These are phyloP conservation scores for Aleiodes alternator DNA, from an alignment of 2,888 invertebrate species.

Conservation along the genomic window DNA sequence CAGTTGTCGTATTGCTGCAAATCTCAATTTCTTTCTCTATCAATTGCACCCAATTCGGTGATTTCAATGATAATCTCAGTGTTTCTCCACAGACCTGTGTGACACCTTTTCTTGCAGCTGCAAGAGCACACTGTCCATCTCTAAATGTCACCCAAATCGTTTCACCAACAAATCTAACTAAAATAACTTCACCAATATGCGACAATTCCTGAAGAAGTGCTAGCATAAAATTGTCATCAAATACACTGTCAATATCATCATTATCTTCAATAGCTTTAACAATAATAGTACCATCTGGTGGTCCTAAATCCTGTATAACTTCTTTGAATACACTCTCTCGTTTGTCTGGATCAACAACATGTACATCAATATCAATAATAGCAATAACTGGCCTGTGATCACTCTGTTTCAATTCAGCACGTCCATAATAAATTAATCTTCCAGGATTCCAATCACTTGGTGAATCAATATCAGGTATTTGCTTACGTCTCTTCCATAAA, in stretches of 20 bases:
- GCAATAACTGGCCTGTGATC: conserved; percentile 98
- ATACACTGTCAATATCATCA: conserved; percentile 79
- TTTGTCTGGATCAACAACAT: conserved; percentile 86
- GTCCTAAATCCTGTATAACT: conserved; percentile 91
- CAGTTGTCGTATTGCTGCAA: conserved; percentile 90
- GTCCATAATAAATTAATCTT: conserved; percentile 90
- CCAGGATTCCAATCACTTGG: conserved; percentile 84
- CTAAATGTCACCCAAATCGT: conserved; percentile 95
- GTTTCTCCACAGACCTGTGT: conserved; percentile 82
- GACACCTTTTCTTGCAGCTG: conserved; percentile 78
- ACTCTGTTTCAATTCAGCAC: conserved; percentile 97
- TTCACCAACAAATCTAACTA: conserved; percentile 92
- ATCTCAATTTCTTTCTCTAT: conserved; percentile 89
- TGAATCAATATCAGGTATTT: conserved; percentile 82
- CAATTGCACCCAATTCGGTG: conserved; percentile 89
- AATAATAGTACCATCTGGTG: conserved; percentile 95
- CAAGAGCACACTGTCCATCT: conserved; percentile 91
- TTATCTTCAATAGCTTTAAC: conserved; percentile 79
- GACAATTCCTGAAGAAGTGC: conserved; percentile 87
- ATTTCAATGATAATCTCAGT: conserved; percentile 85
- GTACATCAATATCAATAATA: conserved; percentile 91
- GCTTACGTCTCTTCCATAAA: conserved; percentile 91
- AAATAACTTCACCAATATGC: conserved; percentile 91
- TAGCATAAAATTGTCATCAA: conserved; percentile 89
- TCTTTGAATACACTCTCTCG: conserved; percentile 89